Evolutionary conservation across 2,888 invertebrate species (phyloP).

Genomic region (Catocala fraxini): DNA sequence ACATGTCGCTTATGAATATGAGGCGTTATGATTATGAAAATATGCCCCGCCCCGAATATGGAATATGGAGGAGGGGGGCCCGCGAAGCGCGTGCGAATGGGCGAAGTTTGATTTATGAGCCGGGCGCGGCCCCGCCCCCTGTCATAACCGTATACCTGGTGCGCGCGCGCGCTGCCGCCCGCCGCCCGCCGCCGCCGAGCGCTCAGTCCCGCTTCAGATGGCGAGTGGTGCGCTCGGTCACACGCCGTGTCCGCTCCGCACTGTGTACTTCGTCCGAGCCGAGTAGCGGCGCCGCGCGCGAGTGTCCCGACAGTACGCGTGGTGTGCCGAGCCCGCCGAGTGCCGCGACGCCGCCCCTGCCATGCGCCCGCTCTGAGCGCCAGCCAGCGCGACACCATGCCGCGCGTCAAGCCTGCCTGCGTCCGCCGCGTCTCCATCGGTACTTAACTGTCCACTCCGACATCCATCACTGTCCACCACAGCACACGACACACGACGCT

Average conservation of each 20-base stretch:
- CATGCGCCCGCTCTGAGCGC: slow-evolving; percentile 80
- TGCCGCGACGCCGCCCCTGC: slow-evolving; percentile 63
- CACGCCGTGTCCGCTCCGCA: slow-evolving; percentile 68
- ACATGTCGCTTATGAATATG: slow-evolving; percentile 87
- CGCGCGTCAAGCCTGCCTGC: slow-evolving; percentile 86
- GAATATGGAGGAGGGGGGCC: slow-evolving; percentile 89
- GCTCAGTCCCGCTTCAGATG: slow-evolving; percentile 87
- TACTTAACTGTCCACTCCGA: slow-evolving; percentile 71
- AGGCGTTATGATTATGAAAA: slow-evolving; percentile 88
- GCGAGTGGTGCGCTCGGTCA: slow-evolving; percentile 83
- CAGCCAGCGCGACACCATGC: slow-evolving; percentile 78
- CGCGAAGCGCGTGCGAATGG: slow-evolving; percentile 89
- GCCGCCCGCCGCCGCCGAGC: slow-evolving; percentile 78
- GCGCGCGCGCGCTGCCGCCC: slow-evolving; percentile 87
- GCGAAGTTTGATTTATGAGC: slow-evolving; percentile 91
- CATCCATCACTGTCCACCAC: slow-evolving; percentile 59
- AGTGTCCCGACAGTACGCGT: slow-evolving; percentile 57
- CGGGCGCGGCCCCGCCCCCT: slow-evolving; percentile 89
- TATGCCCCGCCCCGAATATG: slow-evolving; percentile 88
- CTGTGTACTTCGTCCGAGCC: slow-evolving; percentile 70
- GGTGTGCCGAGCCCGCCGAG: slow-evolving; percentile 62
- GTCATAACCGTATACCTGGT: slow-evolving; percentile 90
- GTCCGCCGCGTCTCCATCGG: slow-evolving; percentile 87
- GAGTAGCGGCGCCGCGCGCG: slow-evolving; percentile 69
- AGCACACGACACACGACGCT: slow-evolving; percentile 60